phyloP scores from a whole-genome alignment of 2,113 vertebrate genomes.

The Phalacrocorax brasilianus region DNA sequence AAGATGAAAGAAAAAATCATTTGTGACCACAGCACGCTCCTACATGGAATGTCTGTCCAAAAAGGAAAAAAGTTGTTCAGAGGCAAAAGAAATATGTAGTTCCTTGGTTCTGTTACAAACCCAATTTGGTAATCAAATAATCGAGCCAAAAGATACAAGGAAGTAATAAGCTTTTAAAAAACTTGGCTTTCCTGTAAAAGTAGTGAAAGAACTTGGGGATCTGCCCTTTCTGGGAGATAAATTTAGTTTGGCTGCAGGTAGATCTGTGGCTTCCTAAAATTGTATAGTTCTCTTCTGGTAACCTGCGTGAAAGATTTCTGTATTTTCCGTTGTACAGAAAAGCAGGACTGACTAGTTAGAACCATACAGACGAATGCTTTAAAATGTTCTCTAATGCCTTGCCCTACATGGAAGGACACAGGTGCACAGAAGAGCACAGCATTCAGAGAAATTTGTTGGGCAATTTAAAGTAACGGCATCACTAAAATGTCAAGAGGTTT shows the following conservation, averaged over 20 bases:
- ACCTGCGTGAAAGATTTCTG: background rate
- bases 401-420: background rate
- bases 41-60: background rate
- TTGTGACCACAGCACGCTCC: background rate
- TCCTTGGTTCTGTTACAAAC: slow-evolving; percentile 22
- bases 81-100: background rate
- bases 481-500: background rate
- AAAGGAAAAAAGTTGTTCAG: background rate
- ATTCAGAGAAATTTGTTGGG: background rate
- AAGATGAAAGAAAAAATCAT: background rate
- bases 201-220: background rate
- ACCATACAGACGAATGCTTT: background rate
- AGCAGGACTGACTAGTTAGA: background rate
- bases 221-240: background rate
- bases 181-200: background rate
- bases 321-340: background rate
- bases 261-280: background rate
- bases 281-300: background rate
- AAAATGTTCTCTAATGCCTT: background rate
- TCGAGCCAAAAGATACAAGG: background rate
- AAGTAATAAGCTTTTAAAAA: background rate
- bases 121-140: slow-evolving; percentile 35
- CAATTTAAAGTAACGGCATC: background rate
- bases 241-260: background rate
- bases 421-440: background rate